Conservation (phyloP, 35 echinoderm and acorn worm genomes). For the Holothuria glaberrima region DNA sequence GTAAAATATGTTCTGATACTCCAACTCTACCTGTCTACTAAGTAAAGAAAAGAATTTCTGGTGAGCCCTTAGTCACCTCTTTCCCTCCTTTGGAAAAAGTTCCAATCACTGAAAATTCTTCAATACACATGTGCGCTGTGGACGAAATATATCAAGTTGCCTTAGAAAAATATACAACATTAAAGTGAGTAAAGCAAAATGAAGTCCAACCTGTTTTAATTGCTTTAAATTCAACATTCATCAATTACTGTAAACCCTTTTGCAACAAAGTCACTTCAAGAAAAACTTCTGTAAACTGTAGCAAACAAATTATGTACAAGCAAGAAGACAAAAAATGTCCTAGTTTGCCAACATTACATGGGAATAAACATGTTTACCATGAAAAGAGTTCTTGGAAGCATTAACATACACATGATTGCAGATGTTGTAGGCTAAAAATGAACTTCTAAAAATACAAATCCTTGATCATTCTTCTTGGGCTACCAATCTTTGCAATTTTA, state of each 20-base stretch:
- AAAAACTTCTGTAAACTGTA: no score
- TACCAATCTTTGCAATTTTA: constrained; percentile 2
- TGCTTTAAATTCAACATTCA: no score
- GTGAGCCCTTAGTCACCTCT: not conserved
- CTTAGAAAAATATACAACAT: not conserved
- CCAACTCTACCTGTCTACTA: no score
- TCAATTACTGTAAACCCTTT: not conserved
- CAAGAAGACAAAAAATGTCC: not conserved
- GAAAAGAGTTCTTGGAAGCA: no score
- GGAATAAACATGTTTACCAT: no score
- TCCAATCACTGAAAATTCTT: not conserved
- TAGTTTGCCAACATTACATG: no score
- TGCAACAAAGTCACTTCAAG: not conserved
- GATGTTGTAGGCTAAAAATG: not conserved
- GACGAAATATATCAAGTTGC: not conserved
- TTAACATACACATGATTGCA: no score
- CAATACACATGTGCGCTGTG: not conserved
- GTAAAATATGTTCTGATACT: no score
- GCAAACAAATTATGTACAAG: not conserved
- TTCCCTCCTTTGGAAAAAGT: not conserved
- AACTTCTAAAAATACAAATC: not conserved
- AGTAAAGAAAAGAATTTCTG: no score
- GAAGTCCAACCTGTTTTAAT: no score
- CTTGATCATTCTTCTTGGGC: constrained; percentile 9
- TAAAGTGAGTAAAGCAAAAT: no score